Conservation (phyloP, 2,888 invertebrate genomes). For the Therioaphis trifolii region DNA sequence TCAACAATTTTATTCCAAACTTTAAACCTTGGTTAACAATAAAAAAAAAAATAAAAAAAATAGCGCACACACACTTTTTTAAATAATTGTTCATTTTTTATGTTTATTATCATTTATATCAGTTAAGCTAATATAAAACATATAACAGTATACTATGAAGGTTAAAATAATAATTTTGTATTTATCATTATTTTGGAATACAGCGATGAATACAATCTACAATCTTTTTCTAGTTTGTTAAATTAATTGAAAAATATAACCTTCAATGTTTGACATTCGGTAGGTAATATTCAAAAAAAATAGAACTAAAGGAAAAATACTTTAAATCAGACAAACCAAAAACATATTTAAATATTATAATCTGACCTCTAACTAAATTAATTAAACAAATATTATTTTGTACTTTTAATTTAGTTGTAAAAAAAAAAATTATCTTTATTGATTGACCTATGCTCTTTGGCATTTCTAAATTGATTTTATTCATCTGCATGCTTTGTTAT, state of each 20-base stretch:
- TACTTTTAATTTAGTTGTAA: constrained; percentile 16
- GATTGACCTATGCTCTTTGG: constrained; percentile 33
- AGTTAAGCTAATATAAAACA: background rate
- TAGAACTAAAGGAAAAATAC: background rate
- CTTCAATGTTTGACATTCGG: constrained; percentile 48
- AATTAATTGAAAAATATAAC: constrained; percentile 42
- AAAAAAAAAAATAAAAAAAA: no score
- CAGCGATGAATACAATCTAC: constrained; percentile 32
- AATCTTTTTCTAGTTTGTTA: constrained; percentile 19
- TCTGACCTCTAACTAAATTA: constrained; percentile 47
- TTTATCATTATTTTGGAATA: background rate
- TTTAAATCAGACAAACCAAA: constrained; percentile 28
- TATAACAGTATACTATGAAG: constrained; percentile 5
- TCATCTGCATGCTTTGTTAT: background rate
- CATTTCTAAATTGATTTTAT: constrained; percentile 14
- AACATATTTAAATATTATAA: constrained; percentile 6
- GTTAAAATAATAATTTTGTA: constrained; percentile 34
- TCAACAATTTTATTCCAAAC: no score
- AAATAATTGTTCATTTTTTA: background rate
- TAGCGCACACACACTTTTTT: no score
- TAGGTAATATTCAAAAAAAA: constrained; percentile 18
- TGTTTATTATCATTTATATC: background rate
- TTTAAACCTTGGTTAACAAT: no score
- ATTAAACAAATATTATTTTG: constrained; percentile 42
- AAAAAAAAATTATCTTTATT: constrained; percentile 42